Percentiles rank a stretch among this genome's conserved stretches.
Evolutionary conservation across 37 sponge, comb jelly and placozoan species (phyloP).

Genomic region (Diacarnus erythraeanus): DNA sequence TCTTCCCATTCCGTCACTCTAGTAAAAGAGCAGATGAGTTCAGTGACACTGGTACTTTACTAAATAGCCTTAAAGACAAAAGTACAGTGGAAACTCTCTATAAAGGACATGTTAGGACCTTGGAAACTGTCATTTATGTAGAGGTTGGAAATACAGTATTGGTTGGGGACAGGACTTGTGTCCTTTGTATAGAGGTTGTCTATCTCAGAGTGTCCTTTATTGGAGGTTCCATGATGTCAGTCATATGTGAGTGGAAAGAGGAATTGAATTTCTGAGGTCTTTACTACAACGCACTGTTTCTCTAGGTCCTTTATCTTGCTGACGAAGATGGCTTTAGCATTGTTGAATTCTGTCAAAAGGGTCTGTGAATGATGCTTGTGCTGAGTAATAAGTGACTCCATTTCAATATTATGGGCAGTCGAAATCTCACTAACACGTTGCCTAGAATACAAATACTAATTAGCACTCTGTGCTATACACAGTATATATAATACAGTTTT

Average conservation of each 20-base stretch:
- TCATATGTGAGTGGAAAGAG: too few relatives aligned
- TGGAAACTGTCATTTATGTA: too few relatives aligned
- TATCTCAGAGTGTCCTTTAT: too few relatives aligned
- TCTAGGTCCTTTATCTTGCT: constrained; percentile 35
- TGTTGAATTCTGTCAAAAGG: constrained; percentile 72
- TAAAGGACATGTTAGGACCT: too few relatives aligned
- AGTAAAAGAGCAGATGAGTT: neutral
- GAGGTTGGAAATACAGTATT: neutral
- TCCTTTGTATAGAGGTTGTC: too few relatives aligned
- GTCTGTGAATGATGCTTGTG: constrained; percentile 52
- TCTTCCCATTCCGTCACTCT: constrained; percentile 58
- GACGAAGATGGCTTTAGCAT: constrained; percentile 68
- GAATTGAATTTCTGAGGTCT: neutral
- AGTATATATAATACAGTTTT: neutral
- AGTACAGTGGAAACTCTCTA: neutral
- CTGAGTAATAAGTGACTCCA: constrained; percentile 49
- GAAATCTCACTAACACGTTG: constrained; percentile 53
- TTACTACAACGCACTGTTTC: constrained; percentile 25
- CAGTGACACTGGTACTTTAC: neutral
- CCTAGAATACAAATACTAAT: constrained; percentile 18
- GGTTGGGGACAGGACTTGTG: too few relatives aligned
- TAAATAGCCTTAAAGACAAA: neutral
- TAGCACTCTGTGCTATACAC: neutral
- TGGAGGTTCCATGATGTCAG: too few relatives aligned
- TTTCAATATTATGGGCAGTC: constrained; percentile 54